Evolutionary conservation across 2,888 invertebrate genomes (phyloP), one percentile per base, ranked within the genome.

Genomic region (Osedax fenrisi): DNA sequence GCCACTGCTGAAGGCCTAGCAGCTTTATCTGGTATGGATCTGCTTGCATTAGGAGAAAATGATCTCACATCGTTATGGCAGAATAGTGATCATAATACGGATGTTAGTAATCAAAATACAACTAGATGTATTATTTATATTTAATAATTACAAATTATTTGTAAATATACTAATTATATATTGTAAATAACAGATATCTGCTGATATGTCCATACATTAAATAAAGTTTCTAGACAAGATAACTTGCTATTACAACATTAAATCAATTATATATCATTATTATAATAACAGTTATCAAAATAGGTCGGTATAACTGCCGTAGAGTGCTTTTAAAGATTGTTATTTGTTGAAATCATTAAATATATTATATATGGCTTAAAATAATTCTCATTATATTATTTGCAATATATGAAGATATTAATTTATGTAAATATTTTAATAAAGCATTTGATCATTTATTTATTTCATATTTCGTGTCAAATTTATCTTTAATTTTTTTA

Each of bases 201-300:
- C 41, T 41, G 41, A 41, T 41, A 41, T 41, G 5, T 41, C 41
- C 13, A 78, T 64, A 78, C 77, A 5, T 75, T 78, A 17, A 70
- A 72, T n/a, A 77, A 78, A 61, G 75, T 77, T 71, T 73, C 73
- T 24, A 64, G 78, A 13, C 78, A 78, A 41, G 76, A 78, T 62
- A 74, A 78, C 41, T 76, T 78, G 23, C 77, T 76, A 75, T 72
- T 77, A 56, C 76, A 75, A 61, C 74, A 77, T 62, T 78, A 76
- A 67, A 73, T 77, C 70, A 75, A 76, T 67, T 70, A 68, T 27
- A 68, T 68, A 68, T 68, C 68, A 25, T 68, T 25, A 26, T 41
- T 41, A 41, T 41, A 10, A 41, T 41, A 10, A 41, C 17, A 41
- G 41, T 41, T 41, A 41, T 41, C 17, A 10, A 41, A 41, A 41